Evolutionary conservation across 30 jellyfish, hydroid and myxozoan genomes (phyloP), one percentile per base, ranked within the genome.

Genomic region (Turritopsis rubra): DNA sequence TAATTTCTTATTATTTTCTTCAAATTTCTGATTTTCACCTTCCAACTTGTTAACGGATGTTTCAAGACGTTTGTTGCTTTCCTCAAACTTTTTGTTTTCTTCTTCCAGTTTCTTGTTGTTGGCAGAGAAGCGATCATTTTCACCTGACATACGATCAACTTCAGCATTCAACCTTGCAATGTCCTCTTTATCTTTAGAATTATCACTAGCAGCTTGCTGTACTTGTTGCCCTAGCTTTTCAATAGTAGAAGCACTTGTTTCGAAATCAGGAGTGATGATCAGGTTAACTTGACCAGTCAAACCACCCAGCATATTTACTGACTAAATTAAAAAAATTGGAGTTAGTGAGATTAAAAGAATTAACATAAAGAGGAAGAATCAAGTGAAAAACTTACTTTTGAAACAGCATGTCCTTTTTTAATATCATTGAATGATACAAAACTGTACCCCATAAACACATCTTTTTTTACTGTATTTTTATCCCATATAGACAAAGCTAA

Each of bases 401-500:
- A 54, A 8, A 94, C 83, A 13, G 65, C 84, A 83, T 83, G 73
- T 29, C 85, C 96, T 65, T 80, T 83, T 65, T 89, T 85, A 53
- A 89, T 80, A 54, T 91, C 96, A 27, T 86, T 26, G 31, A 91
- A 41, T 1, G 96, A 66, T 1, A 85, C 91, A 76, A 65, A 82
- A 30, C 96, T 71, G 76, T 87, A 91, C 4, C 97, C 95, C 97
- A 91, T 91, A 65, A 86, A 87, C 41, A 87, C 93, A 88, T 91
- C 97, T 66, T 91, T 91, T 21, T 89, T 86, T 16, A 91, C 79
- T 0, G 97, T 82, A 73, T 91, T 91, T 80, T 91, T 91, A 89
- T 91, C 97, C 97, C 97, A 91, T 18, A 91, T 52, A 19, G 97
- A 91, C 16, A 91, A 31, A 1, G 97, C 89, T 24, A 91, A 73